Evolutionary conservation across 2,113 vertebrate genomes (phyloP), one percentile per base, ranked within the genome.

Genomic region (Hiodon tergisus): DNA sequence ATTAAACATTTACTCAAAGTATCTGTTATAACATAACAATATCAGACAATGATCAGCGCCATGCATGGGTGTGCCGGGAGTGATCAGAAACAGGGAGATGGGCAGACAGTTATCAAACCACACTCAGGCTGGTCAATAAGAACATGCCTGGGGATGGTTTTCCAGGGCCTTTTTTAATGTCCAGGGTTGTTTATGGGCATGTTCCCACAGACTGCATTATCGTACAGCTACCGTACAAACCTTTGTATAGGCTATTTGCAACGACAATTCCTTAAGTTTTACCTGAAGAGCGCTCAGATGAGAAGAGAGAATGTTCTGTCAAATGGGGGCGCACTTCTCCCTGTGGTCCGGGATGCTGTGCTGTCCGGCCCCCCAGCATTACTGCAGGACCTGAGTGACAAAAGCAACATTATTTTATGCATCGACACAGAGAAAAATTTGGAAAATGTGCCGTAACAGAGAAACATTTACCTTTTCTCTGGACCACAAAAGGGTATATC

Each of bases 241-340:
- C 31, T 31, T 2, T 31, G 31, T 31, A 31, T 31, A 1, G 2
- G 31, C 31, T 31, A 31, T 31, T 31, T 31, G 31, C 31, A 31
- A 31, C 31, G 31, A 31, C 31, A 31, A 31, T 31, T 31, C 31
- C 31, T 50, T 46, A 63, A 57, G n/a, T 63, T 85, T 86, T 81
- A 92, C 91, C 90, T 81, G 88, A 86, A 72, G 87, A 73, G 82
- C 82, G 84, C 82, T 88, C 88, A 52, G 88, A 78, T 76, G 83
- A 77, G 71, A 87, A 86, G 57, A 80, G 66, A 7, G 84, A 70
- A 67, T 89, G 88, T 76, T 86, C 88, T 14, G 84, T 77, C 6
- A 63, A 62, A 48, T 66, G 52, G 48, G 81, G 67, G 8, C 74
- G 58, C 8, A 73, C 77, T 31, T 77, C 78, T 65, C 78, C 81